A percentile compares a stretch with the other conserved stretches of the same genome.
These are phyloP conservation scores for Adelosebastes latens DNA, from an alignment of 2,797 vertebrate species.

Conservation along the genomic window DNA sequence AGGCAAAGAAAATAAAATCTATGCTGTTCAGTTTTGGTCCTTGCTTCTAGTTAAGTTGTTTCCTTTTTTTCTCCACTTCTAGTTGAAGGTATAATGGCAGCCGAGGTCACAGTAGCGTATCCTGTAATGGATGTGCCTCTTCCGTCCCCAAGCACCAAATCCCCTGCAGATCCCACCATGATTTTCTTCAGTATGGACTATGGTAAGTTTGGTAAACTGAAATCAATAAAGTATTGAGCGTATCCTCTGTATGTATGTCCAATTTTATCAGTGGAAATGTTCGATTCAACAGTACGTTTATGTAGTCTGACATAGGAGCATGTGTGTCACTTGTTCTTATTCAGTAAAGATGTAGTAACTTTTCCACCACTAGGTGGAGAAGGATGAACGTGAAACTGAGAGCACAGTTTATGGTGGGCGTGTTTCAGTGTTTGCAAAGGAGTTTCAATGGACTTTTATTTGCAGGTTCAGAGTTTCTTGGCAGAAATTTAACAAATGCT, in stretches of 20 bases:
- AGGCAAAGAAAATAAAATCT: background rate
- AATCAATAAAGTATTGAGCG: background rate
- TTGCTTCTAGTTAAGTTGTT: background rate
- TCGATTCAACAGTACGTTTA: background rate
- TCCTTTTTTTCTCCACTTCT: slow-evolving; percentile 10
- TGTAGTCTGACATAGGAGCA: background rate
- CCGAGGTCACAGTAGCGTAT: slow-evolving; percentile 38
- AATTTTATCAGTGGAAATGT: background rate
- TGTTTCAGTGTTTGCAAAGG: slow-evolving; percentile 1
- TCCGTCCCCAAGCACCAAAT: slow-evolving; percentile 46
- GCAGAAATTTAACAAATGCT: background rate
- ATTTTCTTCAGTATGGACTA: slow-evolving; percentile 80
- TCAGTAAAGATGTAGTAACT: background rate
- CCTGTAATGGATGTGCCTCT: slow-evolving; percentile 17
- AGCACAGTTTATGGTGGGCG: background rate
- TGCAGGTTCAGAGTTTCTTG: background rate
- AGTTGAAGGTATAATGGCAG: slow-evolving; percentile 45
- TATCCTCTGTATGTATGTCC: background rate
- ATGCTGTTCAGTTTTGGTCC: background rate
- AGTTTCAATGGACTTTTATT: slow-evolving; percentile 5
- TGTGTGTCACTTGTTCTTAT: too few relatives aligned
- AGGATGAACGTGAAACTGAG: slow-evolving; percentile 2
- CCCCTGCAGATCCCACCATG: slow-evolving; percentile 67
- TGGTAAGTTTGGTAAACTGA: slow-evolving; percentile 65
- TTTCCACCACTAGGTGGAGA: slow-evolving; percentile 69